Percentiles rank a stretch among this genome's conserved stretches.
These are phyloP conservation scores for Synodontis membranacea DNA, from an alignment of 2,113 vertebrate species.

Conservation along the genomic window DNA sequence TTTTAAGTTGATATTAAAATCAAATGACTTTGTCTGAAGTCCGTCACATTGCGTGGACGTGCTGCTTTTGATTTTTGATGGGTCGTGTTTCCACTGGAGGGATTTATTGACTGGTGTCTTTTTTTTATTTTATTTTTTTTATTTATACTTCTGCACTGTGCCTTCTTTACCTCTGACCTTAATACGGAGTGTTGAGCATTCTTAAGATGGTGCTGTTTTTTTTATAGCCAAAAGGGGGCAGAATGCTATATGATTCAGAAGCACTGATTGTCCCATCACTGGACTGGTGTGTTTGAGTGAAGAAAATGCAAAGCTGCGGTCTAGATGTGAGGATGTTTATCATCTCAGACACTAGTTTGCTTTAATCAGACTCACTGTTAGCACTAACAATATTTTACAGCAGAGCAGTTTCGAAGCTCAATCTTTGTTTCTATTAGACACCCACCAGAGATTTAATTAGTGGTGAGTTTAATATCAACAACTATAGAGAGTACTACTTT, in stretches of 20 bases:
- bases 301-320: constrained; percentile 60
- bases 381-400: constrained; percentile 41
- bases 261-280: constrained; percentile 36
- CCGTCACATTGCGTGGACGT: neutral
- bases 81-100: neutral
- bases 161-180: neutral
- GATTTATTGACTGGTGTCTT: neutral
- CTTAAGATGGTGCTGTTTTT: neutral
- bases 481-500: neutral
- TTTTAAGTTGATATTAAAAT: neutral
- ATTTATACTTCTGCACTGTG: neutral
- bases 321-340: constrained; percentile 52
- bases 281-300: constrained; percentile 49
- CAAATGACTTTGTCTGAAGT: neutral
- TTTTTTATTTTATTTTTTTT: too few species aligned
- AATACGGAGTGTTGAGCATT: neutral
- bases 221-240: constrained; percentile 86
- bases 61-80: too few species aligned
- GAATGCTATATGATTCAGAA: constrained; percentile 74
- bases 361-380: constrained; percentile 60
- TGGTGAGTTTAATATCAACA: constrained; percentile 9
- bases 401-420: neutral
- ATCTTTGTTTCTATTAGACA: neutral
- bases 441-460: neutral
- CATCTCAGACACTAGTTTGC: constrained; percentile 61